Evolutionary conservation across 2,113 vertebrate genomes (phyloP), one percentile per base, ranked within the genome.

Genomic region (Odobenus rosmarus): DNA sequence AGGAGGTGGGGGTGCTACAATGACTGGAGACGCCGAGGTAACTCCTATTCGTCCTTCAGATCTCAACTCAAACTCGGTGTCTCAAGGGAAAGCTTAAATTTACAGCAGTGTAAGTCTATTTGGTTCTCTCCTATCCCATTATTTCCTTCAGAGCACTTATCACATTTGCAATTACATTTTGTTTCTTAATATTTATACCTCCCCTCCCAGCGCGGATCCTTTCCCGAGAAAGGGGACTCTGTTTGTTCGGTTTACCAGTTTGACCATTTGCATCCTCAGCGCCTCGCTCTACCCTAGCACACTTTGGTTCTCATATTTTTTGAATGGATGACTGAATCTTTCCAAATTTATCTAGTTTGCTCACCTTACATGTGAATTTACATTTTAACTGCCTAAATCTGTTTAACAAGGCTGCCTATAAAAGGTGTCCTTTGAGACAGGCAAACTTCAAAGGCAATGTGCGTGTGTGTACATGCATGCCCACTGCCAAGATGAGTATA

Each of bases 341-440:
- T 55, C 74, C 61, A 94, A 92, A 42, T 86, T 18, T 55, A 59
- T 42, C 77, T 62, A 85, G 23, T 67, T 71, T 95, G 24, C 18
- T 85, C 36, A 67, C 21, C 23, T 69, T 90, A 13, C 39, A 82
- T 59, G 39, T 61, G 28, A 96, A 31, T 72, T 79, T 84, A 76
- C 1, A 92, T 57, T 95, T 72, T 76, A 51, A 72, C 3, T n/a
- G 31, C 26, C 67, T 77, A 69, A 82, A 92, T 42, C 57, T 71
- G 5, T 69, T 85, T 84, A 79, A 55, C 0, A 18, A 74, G 19
- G 31, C 12, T 74, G 26, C 55, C 96, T 69, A 57, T 39, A 85
- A 88, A 88, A 67, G n/a, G 36, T 33, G 15, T 49, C 36, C 15
- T 69, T 24, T 80, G 4, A 77, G 42, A 94, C 0, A 39, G 18